phyloP scores from a whole-genome alignment of 2,888 invertebrate species.

The Drosophila infuscata region DNA sequence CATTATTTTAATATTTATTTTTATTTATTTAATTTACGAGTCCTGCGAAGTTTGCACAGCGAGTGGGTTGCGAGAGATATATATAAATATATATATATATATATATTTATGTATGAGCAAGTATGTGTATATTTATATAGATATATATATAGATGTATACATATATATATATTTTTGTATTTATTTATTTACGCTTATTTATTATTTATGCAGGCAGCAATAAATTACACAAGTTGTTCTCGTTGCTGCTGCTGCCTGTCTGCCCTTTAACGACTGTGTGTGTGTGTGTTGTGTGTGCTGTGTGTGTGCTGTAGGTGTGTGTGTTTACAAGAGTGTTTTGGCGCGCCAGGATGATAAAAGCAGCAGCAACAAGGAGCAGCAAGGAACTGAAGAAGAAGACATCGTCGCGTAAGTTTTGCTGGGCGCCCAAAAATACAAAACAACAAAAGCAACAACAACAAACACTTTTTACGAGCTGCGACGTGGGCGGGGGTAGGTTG shows the following conservation, averaged over 20 bases:
- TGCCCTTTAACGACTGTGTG: conserved; percentile 37
- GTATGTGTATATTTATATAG: background rate
- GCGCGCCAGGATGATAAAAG: conserved; percentile 56
- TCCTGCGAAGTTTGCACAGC: conserved; percentile 67
- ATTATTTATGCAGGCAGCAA: conserved; percentile 83
- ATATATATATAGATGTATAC: background rate
- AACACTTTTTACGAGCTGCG: conserved; percentile 60
- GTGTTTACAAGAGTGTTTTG: conserved; percentile 74
- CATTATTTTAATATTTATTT: conserved; percentile 74
- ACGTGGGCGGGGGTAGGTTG: conserved; percentile 1
- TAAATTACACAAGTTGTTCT: conserved; percentile 80
- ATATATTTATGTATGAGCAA: background rate
- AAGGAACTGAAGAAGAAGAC: conserved; percentile 5
- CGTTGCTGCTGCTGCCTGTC: conserved; percentile 32
- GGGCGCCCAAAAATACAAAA: conserved; percentile 49
- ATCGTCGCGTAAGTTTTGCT: conserved; percentile 52
- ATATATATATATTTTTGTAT: conserved; percentile 55
- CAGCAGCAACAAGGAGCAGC: conserved; percentile 16
- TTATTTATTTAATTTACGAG: conserved; percentile 78
- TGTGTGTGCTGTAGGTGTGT: conserved; percentile 22
- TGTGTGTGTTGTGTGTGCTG: conserved; percentile 27
- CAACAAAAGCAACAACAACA: conserved; percentile 31
- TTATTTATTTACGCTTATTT: conserved; percentile 82
- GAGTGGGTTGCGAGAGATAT: conserved; percentile 13
- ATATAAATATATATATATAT: conserved; percentile 17